Percentiles rank a stretch among this genome's conserved stretches.
Evolutionary conservation across 1,140 invertebrate genomes (phyloP).

Genomic region (Papilio dardanus): DNA sequence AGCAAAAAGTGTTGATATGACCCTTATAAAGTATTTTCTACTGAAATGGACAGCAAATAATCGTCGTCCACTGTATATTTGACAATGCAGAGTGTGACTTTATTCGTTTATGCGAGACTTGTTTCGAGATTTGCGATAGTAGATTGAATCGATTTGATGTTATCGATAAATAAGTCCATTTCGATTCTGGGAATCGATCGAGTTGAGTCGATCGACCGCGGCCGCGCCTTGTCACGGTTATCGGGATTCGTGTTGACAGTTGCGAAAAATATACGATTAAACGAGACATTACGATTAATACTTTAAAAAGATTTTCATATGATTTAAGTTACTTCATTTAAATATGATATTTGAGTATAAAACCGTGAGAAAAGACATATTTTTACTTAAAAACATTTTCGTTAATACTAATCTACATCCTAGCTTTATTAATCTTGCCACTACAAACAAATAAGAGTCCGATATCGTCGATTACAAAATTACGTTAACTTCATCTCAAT

Average conservation of each 20-base stretch:
- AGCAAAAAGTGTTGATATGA: too few species aligned
- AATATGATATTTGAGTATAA: neutral
- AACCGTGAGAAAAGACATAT: neutral
- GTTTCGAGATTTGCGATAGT: conserved; percentile 25
- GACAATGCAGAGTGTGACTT: neutral
- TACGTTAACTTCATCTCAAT: neutral
- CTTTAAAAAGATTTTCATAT: neutral
- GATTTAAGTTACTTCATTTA: neutral
- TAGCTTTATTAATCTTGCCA: neutral
- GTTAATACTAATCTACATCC: too few species aligned
- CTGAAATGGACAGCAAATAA: too few species aligned
- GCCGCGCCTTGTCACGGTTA: conserved; percentile 22
- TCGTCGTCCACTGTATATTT: neutral
- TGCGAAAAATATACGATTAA: conserved; percentile 30
- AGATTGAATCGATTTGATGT: conserved; percentile 28
- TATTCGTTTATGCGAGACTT: conserved; percentile 8
- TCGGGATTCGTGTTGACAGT: conserved; percentile 24
- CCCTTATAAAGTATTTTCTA: too few species aligned
- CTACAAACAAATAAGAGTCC: neutral
- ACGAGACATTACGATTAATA: neutral
- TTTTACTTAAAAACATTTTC: neutral
- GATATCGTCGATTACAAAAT: neutral
- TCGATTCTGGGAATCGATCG: conserved; percentile 25
- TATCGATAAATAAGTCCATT: conserved; percentile 28
- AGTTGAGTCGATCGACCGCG: conserved; percentile 1